Base-by-base conservation (phyloP, 2,113 vertebrate genomes). In the Larimichthys polyactis region DNA sequence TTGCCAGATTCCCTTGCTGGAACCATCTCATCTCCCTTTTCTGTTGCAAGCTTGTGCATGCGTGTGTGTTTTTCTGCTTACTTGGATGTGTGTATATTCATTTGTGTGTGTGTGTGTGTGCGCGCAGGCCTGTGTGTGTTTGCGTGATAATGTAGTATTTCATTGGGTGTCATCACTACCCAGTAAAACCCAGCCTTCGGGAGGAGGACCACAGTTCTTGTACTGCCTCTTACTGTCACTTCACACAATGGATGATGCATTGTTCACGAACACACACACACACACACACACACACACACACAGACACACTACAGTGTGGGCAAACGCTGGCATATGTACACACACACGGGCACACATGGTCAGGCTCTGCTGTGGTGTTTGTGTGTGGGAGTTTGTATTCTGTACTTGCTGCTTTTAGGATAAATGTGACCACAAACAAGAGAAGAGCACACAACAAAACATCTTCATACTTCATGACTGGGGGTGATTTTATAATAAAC, bases 141-240 rank as follows among this genome's bases (percentile, higher is more conserved):
- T 63, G 74, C 52, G 17, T 74, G 59, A 60, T 73, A 64, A 83
- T 80, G 27, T 19, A 16, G 32, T 70, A 84, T 89, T 90, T 82
- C 75, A 68, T 24, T 20, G 48, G 59, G 65, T 92, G 87, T 88
- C 87, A 77, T 85, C 89, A 89, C 40, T 59, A 71, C 58, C 49
- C 69, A 57, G 71, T 48, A 52, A 81, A 51, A 83, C 17, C 54
- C 52, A 65, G 81, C 67, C 66, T 71, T 71, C 69, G 19, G 60
- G 75, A 67, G 4, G 22, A 40, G 9, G 16, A 40, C 79, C 51
- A 24, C 29, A 51, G 16, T 36, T 59, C n/a, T 83, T 57, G 71
- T 24, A 70, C 32, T 62, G 29, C 11, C 22, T 74, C 27, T 62
- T 64, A 40, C 27, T 72, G 63, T 66, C 68, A 66, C 36, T 59